These are phyloP conservation scores for Sebastiscus albofasciatus DNA, from an alignment of 2,797 vertebrate species.

Conservation along the genomic window DNA sequence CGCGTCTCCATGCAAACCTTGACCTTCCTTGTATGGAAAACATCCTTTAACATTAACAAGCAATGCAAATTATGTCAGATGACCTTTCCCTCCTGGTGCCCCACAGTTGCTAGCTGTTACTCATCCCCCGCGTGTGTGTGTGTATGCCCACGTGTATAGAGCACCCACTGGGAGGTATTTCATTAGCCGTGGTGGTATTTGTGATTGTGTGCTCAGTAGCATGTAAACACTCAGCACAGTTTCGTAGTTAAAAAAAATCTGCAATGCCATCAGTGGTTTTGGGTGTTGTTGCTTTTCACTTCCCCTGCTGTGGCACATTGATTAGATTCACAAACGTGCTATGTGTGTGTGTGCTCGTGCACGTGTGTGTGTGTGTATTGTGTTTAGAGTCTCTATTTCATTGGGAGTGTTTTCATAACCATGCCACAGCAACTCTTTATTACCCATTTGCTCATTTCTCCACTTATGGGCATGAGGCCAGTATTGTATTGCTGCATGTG, in stretches of 20 bases:
- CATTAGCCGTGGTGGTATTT: slow-evolving; percentile 46
- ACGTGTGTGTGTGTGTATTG: neutral
- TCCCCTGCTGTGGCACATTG: slow-evolving; percentile 43
- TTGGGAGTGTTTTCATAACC: slow-evolving; percentile 52
- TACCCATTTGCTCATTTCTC: slow-evolving; percentile 33
- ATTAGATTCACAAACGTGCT: slow-evolving; percentile 18
- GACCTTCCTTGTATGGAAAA: slow-evolving; percentile 69
- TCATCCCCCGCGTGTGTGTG: slow-evolving; percentile 23
- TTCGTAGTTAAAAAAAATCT: slow-evolving; percentile 53
- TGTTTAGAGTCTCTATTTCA: slow-evolving; percentile 33
- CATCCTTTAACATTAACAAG: slow-evolving; percentile 62
- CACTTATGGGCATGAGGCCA: slow-evolving; percentile 17
- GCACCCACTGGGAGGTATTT: slow-evolving; percentile 54
- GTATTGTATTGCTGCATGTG: slow-evolving; percentile 28
- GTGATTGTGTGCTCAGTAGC: slow-evolving; percentile 40
- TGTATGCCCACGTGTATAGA: neutral
- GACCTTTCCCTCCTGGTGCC: slow-evolving; percentile 63
- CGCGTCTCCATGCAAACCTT: slow-evolving; percentile 58
- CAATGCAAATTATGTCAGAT: slow-evolving; percentile 70
- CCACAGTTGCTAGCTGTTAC: slow-evolving; percentile 57
- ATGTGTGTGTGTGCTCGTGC: neutral
- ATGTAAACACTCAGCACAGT: slow-evolving; percentile 44
- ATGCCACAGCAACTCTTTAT: slow-evolving; percentile 22
- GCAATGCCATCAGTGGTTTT: slow-evolving; percentile 36
- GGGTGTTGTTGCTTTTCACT: slow-evolving; percentile 48